phyloP scores from a whole-genome alignment of 2,113 vertebrate species.

The Hypomesus transpacificus region DNA sequence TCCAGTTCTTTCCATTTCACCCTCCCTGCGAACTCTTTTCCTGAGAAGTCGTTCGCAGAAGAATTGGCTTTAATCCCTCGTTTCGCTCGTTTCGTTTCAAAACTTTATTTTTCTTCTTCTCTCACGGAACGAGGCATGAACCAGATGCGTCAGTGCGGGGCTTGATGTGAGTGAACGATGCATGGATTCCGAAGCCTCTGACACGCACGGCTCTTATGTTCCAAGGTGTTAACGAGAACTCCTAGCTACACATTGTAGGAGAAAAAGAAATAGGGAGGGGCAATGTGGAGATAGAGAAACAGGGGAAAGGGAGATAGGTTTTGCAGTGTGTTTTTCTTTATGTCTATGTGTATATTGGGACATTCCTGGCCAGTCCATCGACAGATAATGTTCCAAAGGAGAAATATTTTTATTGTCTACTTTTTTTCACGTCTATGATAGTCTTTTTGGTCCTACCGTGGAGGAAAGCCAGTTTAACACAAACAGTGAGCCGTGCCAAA shows the following conservation, averaged over 20 bases:
- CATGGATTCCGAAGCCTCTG: neutral
- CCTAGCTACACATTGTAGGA: neutral
- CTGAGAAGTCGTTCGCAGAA: no score
- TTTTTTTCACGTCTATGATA: constrained; percentile 12
- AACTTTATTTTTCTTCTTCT: no score
- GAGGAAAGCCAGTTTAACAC: constrained; percentile 24
- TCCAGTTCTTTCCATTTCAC: neutral
- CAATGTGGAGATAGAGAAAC: no score
- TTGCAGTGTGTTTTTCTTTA: neutral
- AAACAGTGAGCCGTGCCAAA: constrained; percentile 29
- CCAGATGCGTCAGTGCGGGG: neutral
- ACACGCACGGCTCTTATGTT: neutral
- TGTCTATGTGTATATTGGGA: neutral
- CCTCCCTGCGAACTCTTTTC: neutral
- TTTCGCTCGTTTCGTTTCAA: no score
- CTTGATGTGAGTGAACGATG: neutral
- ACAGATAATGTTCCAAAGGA: neutral
- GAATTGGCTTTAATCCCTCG: no score
- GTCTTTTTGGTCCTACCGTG: neutral
- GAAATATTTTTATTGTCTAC: neutral
- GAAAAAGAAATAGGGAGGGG: no score
- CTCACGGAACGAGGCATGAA: neutral
- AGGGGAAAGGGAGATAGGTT: neutral
- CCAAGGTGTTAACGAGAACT: neutral
- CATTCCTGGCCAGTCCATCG: neutral